Conservation (phyloP, 2,888 invertebrate species). For the Toxonevra muliebris region DNA sequence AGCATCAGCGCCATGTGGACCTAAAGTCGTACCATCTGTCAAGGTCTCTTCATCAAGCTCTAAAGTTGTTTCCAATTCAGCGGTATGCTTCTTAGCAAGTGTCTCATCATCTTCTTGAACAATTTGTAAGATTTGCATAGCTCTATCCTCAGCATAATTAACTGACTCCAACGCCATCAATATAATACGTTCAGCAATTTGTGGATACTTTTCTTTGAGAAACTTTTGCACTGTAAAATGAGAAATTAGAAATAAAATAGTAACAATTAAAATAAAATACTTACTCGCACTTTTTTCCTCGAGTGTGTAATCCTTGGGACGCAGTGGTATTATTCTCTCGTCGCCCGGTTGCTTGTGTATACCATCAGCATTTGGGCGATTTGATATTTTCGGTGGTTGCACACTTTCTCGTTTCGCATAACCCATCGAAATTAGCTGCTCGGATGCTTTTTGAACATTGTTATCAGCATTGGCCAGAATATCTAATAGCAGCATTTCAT, state of each 20-base stretch:
- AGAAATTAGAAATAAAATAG: background rate
- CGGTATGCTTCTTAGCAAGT: constrained; percentile 49
- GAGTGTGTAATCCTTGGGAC: constrained; percentile 73
- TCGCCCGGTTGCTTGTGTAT: constrained; percentile 44
- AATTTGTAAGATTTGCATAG: constrained; percentile 80
- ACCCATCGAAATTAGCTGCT: constrained; percentile 81
- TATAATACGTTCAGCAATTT: constrained; percentile 82
- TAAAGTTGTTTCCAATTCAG: constrained; percentile 4
- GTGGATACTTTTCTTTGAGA: constrained; percentile 77
- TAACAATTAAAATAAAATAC: constrained; percentile 45
- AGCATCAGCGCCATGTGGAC: constrained; percentile 9
- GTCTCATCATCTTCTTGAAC: constrained; percentile 72
- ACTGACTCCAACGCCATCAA: constrained; percentile 88
- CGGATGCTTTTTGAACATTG: constrained; percentile 89
- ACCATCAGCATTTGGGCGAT: constrained; percentile 62
- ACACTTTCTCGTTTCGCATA: constrained; percentile 82
- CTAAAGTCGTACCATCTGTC: constrained; percentile 15
- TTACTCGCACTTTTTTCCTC: constrained; percentile 76
- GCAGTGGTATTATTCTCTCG: constrained; percentile 59
- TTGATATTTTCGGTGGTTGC: constrained; percentile 66
- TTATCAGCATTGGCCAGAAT: constrained; percentile 86
- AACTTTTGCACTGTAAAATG: constrained; percentile 72
- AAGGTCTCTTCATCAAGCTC: background rate
- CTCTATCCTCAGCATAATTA: constrained; percentile 83
- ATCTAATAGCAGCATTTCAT: constrained; percentile 86